Evolutionary conservation across 2,797 vertebrate species (phyloP).

Genomic region (Crocodylus rhombifer): DNA sequence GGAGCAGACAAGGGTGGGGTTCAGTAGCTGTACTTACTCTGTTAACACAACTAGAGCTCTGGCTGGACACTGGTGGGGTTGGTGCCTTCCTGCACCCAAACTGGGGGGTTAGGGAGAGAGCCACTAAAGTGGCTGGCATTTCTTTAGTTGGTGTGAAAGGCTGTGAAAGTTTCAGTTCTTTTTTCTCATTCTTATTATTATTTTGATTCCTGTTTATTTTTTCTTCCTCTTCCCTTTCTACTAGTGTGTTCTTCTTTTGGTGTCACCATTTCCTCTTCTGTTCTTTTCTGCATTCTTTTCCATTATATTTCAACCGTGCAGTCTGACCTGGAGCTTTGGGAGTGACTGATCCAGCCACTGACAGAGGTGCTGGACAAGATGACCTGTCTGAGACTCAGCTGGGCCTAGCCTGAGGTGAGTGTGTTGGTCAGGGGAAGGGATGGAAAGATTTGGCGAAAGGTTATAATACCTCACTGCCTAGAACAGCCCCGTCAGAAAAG

Average conservation of each 20-base stretch:
- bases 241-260: too few species aligned
- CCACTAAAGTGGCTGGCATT: neutral
- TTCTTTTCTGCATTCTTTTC: neutral
- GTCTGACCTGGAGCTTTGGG: neutral
- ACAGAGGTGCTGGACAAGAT: neutral
- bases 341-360: neutral
- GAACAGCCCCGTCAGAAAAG: neutral
- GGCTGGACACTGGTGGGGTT: neutral
- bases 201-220: neutral
- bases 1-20: neutral
- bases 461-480: neutral
- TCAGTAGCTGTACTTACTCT: neutral
- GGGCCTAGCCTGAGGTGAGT: neutral
- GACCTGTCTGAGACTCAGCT: neutral
- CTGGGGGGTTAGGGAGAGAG: neutral
- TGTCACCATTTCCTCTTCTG: neutral
- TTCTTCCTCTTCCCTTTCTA: neutral
- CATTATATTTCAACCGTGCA: neutral
- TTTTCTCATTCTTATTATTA: neutral
- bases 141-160: neutral
- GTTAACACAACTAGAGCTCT: neutral
- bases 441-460: neutral
- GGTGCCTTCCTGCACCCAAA: neutral
- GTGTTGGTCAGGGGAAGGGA: neutral
- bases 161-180: neutral